Evolutionary conservation across 2,797 vertebrate genomes (phyloP).

Genomic region (Myoxocephalus aenaeus): DNA sequence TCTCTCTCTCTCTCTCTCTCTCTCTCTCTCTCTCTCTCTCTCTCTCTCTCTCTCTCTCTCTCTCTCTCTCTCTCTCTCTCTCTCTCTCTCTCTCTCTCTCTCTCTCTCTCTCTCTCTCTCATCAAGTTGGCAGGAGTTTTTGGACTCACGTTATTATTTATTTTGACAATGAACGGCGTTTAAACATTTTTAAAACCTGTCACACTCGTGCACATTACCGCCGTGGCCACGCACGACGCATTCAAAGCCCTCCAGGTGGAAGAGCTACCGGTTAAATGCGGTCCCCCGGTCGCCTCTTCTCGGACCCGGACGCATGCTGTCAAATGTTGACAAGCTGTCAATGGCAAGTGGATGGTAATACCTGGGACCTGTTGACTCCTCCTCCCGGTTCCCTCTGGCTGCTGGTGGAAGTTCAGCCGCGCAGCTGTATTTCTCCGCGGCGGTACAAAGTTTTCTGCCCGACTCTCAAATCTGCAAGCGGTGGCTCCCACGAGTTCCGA

Average conservation of each 20-base stretch:
- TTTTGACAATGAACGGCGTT: constrained; percentile 9
- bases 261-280: background rate
- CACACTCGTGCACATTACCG: constrained; percentile 19
- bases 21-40: no score
- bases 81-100: no score
- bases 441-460: constrained; percentile 65
- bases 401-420: constrained; percentile 69
- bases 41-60: no score
- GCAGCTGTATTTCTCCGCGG: constrained; percentile 63
- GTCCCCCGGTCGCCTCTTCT: background rate
- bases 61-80: no score
- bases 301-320: constrained; percentile 55
- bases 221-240: constrained; percentile 26
- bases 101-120: no score
- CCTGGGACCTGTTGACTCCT: constrained; percentile 88
- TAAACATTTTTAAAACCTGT: background rate
- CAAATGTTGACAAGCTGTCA: constrained; percentile 77
- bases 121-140: constrained; percentile 43
- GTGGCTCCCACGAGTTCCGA: constrained; percentile 21
- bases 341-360: constrained; percentile 72
- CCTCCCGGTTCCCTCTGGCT: constrained; percentile 66
- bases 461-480: constrained; percentile 39
- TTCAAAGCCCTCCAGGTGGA: constrained; percentile 37
- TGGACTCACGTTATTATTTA: background rate
- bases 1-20: no score